Evolutionary conservation across 2,797 vertebrate species (phyloP), one percentile per base, ranked within the genome.

Genomic region (Molossus alvarezi): DNA sequence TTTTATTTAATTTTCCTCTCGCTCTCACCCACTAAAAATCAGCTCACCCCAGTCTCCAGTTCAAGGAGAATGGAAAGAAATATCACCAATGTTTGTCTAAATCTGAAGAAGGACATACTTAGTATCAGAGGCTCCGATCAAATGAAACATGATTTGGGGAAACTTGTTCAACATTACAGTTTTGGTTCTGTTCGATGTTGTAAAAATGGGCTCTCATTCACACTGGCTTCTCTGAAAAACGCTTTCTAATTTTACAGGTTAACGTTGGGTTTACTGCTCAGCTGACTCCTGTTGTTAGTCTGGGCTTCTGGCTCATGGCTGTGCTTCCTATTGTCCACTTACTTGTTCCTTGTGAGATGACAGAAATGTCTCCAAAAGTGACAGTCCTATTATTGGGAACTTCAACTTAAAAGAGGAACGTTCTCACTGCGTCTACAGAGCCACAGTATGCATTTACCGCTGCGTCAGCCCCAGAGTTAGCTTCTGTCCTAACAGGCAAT

Each of bases 401-500:
- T 82, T 91, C 90, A 33, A 27, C 89, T 83, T 84, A 21, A 95
- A 96, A 83, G 48, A 73, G 72, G 51, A 93, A 79, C 60, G 17
- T 87, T 55, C 92, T 79, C 45, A 4, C 18, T 64, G 27, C 48
- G 69, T 95, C 95, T 94, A 79, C 41, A n/a, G 73, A 95, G 88
- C 85, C 85, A 45, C 27, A 94, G 95, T 53, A 69, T 45, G 62
- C 93, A 94, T 95, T 92, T 94, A 90, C 77, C 51, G 65, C 65
- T 69, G 90, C 94, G 97, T 84, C 91, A 94, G 97, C 65, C 95
- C 91, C 60, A n/a, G 82, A 90, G 83, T 65, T 95, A 96, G 94
- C 88, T 79, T 96, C 97, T 95, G 97, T 97, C 92, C 94, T 97
- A 98, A 95, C 95, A 98, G 96, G 97, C 95, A 97, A 98, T 98